Base-by-base conservation (phyloP, 2,888 invertebrate genomes). In the Linnaemya tessellans region DNA sequence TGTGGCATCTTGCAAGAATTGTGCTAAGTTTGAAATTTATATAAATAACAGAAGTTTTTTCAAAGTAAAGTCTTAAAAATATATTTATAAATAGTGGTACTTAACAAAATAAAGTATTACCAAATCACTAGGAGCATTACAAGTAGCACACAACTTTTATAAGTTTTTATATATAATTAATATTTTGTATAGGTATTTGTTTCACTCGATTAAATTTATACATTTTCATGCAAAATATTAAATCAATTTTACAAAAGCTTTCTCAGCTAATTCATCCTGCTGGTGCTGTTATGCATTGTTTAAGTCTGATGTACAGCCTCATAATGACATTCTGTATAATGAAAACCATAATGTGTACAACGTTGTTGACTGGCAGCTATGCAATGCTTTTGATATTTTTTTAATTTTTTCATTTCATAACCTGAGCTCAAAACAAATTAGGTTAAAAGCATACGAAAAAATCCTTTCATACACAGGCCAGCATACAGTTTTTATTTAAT, bases 401-500 rank as follows among this genome's bases (percentile, higher is more conserved):
- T n/a, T n/a, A n/a, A 78, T 78, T 11, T 67, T 67, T 68, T 18
- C 60, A 58, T 73, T 78, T 73, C 60, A 71, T 22, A 54, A 18
- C 54, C 54, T 56, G 22, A 25, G 54, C n/a, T 38, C 35, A 58
- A n/a, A 78, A 56, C 62, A 83, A 83, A 83, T 83, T 83, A 67
- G 71, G 67, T 83, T 83, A 83, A 78, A 79, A 79, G 78, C 73
- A 74, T 74, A 83, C 67, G 78, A 73, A 79, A 83, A 49, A 64
- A 64, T 54, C 41, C 38, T 58, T 65, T 65, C 25, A 73, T 46
- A 73, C 60, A 49, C 4, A 22, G 15, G 3, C 22, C 54, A 56
- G 54, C 10, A 56, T 58, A 56, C 58, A 74, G 71, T 80, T 83
- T 68, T 84, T 84, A 87, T 86, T 87, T 86, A 87, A 87, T 87